A percentile compares a stretch with the other conserved stretches of the same genome.
These are phyloP conservation scores for Macrostomum cliftonense DNA, from an alignment of 2,888 invertebrate genomes.

Conservation along the genomic window DNA sequence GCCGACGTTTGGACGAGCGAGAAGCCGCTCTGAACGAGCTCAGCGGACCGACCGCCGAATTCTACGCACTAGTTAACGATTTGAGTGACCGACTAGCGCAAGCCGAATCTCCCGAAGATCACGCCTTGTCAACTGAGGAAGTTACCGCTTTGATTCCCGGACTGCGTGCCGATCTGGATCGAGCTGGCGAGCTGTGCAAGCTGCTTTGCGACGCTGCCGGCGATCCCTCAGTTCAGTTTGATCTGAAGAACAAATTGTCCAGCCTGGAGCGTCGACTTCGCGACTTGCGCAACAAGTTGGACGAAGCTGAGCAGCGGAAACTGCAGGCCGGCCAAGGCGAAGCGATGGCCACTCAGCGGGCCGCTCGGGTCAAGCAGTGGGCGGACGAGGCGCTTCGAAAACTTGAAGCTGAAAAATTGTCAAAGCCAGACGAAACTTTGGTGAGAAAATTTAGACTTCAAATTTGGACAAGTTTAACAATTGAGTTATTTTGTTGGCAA, in stretches of 20 bases:
- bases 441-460: no score
- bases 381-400: no score
- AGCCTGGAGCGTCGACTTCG: constrained; percentile 69
- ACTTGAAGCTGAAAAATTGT: no score
- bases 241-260: constrained; percentile 67
- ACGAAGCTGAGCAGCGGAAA: constrained; percentile 42
- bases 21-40: constrained; percentile 71
- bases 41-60: constrained; percentile 73
- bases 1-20: constrained; percentile 62
- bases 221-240: constrained; percentile 69
- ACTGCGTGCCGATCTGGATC: constrained; percentile 14
- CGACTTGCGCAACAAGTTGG: constrained; percentile 48
- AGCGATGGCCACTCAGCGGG: constrained; percentile 15
- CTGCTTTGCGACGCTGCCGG: constrained; percentile 62
- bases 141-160: no score
- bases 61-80: constrained; percentile 65
- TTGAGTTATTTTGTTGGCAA: no score
- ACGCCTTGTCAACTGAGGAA: not conserved
- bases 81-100: constrained; percentile 55
- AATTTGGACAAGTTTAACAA: no score
- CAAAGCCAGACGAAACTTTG: no score
- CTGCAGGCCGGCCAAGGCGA: constrained; percentile 62
- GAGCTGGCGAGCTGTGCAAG: constrained; percentile 48
- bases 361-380: not conserved
- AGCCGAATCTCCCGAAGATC: constrained; percentile 41